phyloP scores from a whole-genome alignment of 2,113 vertebrate genomes.

The Mus pahari region DNA sequence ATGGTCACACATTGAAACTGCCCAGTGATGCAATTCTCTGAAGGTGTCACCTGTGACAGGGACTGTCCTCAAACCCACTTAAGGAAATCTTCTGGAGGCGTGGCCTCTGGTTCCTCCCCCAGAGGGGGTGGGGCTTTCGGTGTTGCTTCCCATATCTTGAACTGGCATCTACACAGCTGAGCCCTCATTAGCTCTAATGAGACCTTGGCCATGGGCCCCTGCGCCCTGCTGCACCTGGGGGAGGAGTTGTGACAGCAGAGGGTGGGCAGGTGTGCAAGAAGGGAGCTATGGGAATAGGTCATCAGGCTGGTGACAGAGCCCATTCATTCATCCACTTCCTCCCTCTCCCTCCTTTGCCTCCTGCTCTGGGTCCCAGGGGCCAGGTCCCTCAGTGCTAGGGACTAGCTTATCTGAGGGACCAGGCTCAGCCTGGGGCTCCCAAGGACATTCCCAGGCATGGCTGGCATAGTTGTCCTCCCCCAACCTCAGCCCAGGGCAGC shows the following conservation, averaged over 20 bases:
- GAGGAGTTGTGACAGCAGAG: neutral
- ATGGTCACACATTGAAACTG: neutral
- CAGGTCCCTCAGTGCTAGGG: neutral
- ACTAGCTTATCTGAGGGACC: neutral
- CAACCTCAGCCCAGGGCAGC: neutral
- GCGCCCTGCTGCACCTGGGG: conserved; percentile 34
- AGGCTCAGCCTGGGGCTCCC: neutral
- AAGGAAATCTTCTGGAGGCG: neutral
- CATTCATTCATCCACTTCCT: no score
- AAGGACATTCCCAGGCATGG: conserved; percentile 51
- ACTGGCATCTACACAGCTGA: conserved; percentile 45
- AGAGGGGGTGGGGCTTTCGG: neutral
- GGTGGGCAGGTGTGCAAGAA: neutral
- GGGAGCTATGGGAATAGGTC: neutral
- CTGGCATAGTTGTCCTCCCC: neutral
- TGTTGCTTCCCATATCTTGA: neutral
- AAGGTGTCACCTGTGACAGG: neutral
- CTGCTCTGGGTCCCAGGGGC: neutral
- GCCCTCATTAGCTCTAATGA: conserved; percentile 69
- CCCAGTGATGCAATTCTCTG: neutral
- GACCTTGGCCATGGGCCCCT: conserved; percentile 41
- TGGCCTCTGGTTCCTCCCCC: neutral
- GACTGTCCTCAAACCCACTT: neutral
- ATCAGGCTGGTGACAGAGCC: neutral
- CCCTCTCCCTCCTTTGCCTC: neutral